phyloP scores from a whole-genome alignment of 2,113 vertebrate species.

The Ailurus styani region DNA sequence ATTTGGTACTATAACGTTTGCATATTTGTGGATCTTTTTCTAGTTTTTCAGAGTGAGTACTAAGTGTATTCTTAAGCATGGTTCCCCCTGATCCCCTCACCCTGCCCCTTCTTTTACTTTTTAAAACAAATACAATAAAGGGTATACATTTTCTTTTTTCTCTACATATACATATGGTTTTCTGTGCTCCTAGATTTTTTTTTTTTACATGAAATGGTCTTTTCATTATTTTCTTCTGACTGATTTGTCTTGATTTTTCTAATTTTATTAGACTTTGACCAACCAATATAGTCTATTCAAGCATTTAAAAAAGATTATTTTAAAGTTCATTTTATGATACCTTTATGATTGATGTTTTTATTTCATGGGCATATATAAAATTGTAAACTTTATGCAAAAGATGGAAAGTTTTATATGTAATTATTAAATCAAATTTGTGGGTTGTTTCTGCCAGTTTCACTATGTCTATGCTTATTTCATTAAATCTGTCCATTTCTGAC shows the following conservation, averaged over 20 bases:
- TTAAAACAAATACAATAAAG: neutral
- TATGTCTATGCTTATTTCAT: neutral
- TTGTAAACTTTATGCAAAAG: neutral
- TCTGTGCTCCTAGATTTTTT: neutral
- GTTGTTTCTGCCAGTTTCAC: neutral
- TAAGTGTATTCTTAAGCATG: neutral
- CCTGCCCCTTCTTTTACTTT: neutral
- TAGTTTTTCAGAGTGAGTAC: neutral
- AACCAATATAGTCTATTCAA: neutral
- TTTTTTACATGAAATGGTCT: neutral
- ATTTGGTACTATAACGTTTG: neutral
- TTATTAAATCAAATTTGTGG: neutral
- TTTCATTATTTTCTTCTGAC: neutral
- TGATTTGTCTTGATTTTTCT: neutral
- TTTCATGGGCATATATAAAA: neutral
- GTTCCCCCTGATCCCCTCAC: neutral
- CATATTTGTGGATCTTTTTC: neutral
- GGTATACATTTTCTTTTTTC: neutral
- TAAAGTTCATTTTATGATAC: neutral
- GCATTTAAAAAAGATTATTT: neutral
- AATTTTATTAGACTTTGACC: neutral
- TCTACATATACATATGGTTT: constrained; percentile 8
- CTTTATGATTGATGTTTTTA: neutral
- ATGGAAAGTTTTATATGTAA: neutral
- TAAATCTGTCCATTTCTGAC: neutral